Conservation (phyloP, 2,797 vertebrate species). For the Champsocephalus esox region DNA sequence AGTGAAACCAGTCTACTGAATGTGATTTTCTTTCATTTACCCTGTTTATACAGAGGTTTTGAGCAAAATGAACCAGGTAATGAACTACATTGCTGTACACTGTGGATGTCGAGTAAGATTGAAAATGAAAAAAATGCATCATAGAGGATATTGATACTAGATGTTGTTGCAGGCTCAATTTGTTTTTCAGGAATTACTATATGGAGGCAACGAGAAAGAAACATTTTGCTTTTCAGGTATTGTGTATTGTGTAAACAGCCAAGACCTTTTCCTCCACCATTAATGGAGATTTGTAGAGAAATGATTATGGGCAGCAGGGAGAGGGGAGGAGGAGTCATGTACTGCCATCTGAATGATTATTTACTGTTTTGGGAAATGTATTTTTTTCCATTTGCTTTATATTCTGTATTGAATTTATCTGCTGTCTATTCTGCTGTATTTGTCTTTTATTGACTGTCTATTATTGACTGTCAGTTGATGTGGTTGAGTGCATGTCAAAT, state of each 20-base stretch:
- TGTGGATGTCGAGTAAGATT: constrained; percentile 53
- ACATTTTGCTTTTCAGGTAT: constrained; percentile 30
- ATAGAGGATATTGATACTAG: constrained; percentile 46
- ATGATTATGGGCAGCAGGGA: constrained; percentile 58
- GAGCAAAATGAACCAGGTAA: constrained; percentile 60
- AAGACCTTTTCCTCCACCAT: constrained; percentile 41
- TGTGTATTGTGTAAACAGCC: constrained; percentile 18
- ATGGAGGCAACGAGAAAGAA: constrained; percentile 24
- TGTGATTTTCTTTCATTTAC: constrained; percentile 31
- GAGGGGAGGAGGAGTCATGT: constrained; percentile 50
- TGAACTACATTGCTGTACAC: constrained; percentile 40
- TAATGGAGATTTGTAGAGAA: constrained; percentile 53
- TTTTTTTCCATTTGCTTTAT: constrained; percentile 39
- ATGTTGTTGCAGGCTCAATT: constrained; percentile 49
- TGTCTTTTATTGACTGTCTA: constrained; percentile 39
- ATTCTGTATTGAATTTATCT: constrained; percentile 49
- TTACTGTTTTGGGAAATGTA: constrained; percentile 44
- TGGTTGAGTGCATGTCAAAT: constrained; percentile 17
- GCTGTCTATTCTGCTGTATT: constrained; percentile 29
- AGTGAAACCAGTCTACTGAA: constrained; percentile 38
- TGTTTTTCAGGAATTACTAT: constrained; percentile 49
- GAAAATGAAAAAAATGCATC: constrained; percentile 59
- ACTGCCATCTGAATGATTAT: constrained; percentile 60
- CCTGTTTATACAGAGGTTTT: constrained; percentile 44
- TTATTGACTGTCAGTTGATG: constrained; percentile 36